Evolutionary conservation across 2,113 vertebrate species (phyloP).

Genomic region (Lycaon pictus): DNA sequence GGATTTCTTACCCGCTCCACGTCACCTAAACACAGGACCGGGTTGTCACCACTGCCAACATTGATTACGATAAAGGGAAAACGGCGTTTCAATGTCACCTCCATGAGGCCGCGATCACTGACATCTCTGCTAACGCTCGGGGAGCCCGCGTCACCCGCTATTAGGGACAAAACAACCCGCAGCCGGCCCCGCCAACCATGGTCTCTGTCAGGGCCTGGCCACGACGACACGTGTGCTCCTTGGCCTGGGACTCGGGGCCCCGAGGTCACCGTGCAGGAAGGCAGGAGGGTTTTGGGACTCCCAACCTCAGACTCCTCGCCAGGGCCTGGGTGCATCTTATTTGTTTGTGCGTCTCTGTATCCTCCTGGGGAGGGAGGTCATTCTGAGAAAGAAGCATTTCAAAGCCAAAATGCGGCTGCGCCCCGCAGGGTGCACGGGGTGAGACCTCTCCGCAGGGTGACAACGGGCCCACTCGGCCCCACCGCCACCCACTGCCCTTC

Average conservation of each 20-base stretch:
- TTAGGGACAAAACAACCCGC: not conserved
- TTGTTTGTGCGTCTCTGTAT: not conserved
- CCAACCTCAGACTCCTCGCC: too few relatives aligned
- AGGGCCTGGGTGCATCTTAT: not conserved
- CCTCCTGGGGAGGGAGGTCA: accelerated
- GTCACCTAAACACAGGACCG: not conserved
- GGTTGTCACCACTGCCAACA: not conserved
- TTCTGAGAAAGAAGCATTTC: not conserved
- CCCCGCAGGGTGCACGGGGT: not conserved
- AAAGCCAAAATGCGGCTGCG: accelerated
- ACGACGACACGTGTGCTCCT: accelerated
- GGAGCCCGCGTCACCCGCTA: accelerated
- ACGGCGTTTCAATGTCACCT: not conserved
- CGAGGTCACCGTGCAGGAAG: too few relatives aligned
- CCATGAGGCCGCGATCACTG: not conserved
- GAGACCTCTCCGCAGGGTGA: too few relatives aligned
- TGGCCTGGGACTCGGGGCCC: not conserved
- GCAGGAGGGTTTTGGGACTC: accelerated
- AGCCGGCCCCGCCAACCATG: accelerated
- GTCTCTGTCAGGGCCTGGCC: accelerated
- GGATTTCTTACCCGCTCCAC: not conserved
- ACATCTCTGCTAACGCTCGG: accelerated
- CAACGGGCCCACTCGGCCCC: too few relatives aligned
- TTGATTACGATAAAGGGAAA: constrained; percentile 9
- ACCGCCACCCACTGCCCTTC: accelerated